Evolutionary conservation across 2,113 vertebrate genomes (phyloP), one percentile per base, ranked within the genome.

Genomic region (Rynchops niger): DNA sequence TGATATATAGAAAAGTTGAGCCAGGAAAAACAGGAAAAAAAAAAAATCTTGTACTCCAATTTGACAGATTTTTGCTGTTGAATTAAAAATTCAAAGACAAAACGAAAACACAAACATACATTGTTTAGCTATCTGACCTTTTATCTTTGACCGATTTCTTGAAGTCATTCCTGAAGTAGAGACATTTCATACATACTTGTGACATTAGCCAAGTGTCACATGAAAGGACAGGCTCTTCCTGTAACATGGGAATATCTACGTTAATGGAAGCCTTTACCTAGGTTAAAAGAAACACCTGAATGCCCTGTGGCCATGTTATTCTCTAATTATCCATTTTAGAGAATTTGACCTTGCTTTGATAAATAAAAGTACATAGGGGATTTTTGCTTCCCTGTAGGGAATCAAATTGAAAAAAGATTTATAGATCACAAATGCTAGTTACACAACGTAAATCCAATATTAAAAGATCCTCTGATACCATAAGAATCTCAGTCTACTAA

Each of bases 271-370:
- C n/a, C 66, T 93, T 94, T 73, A 23, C 74, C 30, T 36, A 10
- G 82, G 66, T 86, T 85, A 45, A 82, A 93, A 91, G 88, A 43
- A 95, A 55, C 90, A 91, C 90, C 93, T 89, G 71, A 88, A 72
- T 49, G 63, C 40, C 74, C 85, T 76, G 45, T 95, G 78, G 88
- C 88, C 50, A 29, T 66, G 50, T 80, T 73, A 53, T 53, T 88
- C 40, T 73, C 11, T 86, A 73, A 89, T 94, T 90, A 72, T 15
- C 36, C 15, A 0, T 56, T 65, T 88, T 26, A 78, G 71, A 88
- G n/a, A 78, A 55, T 62, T 78, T 10, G 16, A 66, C 58, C 53
- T 70, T 73, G 43, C 74, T 90, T 67, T 80, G 82, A 86, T 87
- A 93, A 96, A 45, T 74, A 58, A 62, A 88, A 83, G 36, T 83